Base-by-base conservation (phyloP, 2,113 vertebrate species). In the Poecile atricapillus region DNA sequence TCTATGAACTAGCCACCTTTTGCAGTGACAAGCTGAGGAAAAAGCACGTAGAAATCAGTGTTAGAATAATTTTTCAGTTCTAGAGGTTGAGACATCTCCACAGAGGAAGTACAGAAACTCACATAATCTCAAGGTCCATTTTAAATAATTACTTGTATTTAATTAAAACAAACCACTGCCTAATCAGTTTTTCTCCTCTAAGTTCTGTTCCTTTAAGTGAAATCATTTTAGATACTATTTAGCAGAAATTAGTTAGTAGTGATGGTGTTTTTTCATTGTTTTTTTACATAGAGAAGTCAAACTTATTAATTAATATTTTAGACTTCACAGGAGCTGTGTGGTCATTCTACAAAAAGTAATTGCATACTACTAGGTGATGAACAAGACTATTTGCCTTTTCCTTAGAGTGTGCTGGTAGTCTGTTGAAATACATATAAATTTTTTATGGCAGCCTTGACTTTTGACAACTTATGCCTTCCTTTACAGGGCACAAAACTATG, bases 401-500 rank as follows among this genome's bases (percentile, higher is more conserved):
- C 15, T 44, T 25, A 18, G 23, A 60, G 14, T 65, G 6, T 81
- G 41, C 55, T 84, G 11, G 11, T 73, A 31, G 13, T 67, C 18
- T 53, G 0, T 18, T 58, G 44, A 84, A 60, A 46, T 62, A 21
- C 0, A 7, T 39, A 4, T 23, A 6, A 4, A 8, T 53, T 35
- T 53, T 73, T 76, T 17, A 21, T 65, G 63, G 30, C 33, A 75
- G 15, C 24, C 13, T 50, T 81, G 43, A 22, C 18, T 70, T 94
- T 5, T 91, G 65, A 80, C 50, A 83, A 23, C 37, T 76, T 37
- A 24, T 24, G 15, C 24, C 20, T 95, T 90, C 44, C 23, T 95
- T 92, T 88, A 28, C 71, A 96, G 94, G 93, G 80, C 94, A 98
- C 98, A 90, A 98, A 98, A 78, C 95, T 98, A 81, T 98, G 98